Conservation (phyloP, 1,140 invertebrate genomes). For the Subanguina moxae region DNA sequence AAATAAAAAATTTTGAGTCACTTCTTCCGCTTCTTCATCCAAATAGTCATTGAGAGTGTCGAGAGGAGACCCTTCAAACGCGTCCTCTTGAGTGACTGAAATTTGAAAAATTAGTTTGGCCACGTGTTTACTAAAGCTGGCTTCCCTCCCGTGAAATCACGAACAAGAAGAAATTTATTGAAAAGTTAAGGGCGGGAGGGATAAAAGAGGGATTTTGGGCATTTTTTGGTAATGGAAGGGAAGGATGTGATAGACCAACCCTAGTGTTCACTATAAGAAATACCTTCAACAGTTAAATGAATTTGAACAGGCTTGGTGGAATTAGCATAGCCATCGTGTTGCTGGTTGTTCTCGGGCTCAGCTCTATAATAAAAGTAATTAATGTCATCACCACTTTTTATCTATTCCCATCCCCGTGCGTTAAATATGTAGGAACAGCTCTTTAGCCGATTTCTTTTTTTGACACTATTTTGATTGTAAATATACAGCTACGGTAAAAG, state of each 20-base stretch:
- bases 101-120: neutral
- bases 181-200: too few species aligned
- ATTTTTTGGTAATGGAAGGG: too few species aligned
- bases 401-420: too few species aligned
- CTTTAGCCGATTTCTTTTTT: too few species aligned
- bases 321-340: too few species aligned
- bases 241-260: neutral
- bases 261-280: neutral
- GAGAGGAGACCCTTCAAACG: conserved; percentile 5
- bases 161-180: too few species aligned
- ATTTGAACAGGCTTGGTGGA: neutral
- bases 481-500: neutral
- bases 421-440: too few species aligned
- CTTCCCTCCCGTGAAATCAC: too few species aligned
- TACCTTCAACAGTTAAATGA: neutral
- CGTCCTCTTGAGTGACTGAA: neutral
- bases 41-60: conserved; percentile 15
- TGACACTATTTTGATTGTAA: too few species aligned
- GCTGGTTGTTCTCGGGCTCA: neutral
- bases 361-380: neutral
- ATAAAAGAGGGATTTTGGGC: too few species aligned
- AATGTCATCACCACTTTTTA: too few species aligned
- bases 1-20: neutral
- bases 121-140: too few species aligned
- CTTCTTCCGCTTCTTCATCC: conserved; percentile 24